phyloP scores from a whole-genome alignment of 2,888 invertebrate species.

The Mayetiola destructor region DNA sequence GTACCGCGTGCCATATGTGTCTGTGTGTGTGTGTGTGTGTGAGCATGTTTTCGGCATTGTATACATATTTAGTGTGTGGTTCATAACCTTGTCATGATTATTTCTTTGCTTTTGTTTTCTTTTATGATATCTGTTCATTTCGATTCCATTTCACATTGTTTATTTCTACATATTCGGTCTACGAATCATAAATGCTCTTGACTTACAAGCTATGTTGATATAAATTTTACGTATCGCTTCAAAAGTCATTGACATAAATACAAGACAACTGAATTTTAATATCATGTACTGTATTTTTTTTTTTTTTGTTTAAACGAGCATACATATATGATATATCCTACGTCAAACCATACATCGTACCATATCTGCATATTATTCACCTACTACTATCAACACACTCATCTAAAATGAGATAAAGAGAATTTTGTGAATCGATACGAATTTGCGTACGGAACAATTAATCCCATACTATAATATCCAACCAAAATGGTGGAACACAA shows the following conservation, averaged over 20 bases:
- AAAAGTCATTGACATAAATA: slow-evolving; percentile 12
- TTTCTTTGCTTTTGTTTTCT: background rate
- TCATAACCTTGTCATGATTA: slow-evolving; percentile 12
- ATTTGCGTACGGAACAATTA: too few relatives aligned
- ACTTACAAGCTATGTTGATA: slow-evolving; percentile 12
- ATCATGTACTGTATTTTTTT: background rate
- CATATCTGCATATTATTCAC: too few relatives aligned
- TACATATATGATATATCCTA: too few relatives aligned
- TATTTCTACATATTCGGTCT: background rate
- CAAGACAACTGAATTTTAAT: slow-evolving; percentile 10
- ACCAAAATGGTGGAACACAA: too few relatives aligned
- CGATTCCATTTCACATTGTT: too few relatives aligned
- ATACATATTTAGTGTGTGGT: slow-evolving; percentile 1
- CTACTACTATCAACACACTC: too few relatives aligned
- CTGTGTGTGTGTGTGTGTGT: background rate
- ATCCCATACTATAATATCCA: too few relatives aligned
- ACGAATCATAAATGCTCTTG: slow-evolving; percentile 11
- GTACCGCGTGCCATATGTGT: background rate
- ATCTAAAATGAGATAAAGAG: too few relatives aligned
- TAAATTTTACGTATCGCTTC: slow-evolving; percentile 4
- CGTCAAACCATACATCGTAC: too few relatives aligned
- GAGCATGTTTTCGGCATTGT: background rate
- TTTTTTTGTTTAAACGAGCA: background rate
- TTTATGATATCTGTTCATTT: background rate
- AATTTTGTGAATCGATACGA: too few relatives aligned